phyloP scores from a whole-genome alignment of 2,113 vertebrate genomes.

The Periophthalmodon schlosseri region DNA sequence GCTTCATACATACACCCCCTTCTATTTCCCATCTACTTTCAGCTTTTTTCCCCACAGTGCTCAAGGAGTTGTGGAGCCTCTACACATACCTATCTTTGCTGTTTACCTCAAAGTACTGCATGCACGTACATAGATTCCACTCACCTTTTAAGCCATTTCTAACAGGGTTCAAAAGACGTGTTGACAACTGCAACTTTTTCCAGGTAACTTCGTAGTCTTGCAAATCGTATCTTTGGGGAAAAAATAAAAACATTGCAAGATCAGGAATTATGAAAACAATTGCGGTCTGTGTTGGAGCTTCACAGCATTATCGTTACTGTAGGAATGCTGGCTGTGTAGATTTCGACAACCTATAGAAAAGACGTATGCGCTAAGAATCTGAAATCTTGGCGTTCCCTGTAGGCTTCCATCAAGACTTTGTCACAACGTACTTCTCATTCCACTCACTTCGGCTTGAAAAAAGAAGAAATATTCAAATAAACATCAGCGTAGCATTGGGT shows the following conservation, averaged over 20 bases:
- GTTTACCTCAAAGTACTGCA: no score
- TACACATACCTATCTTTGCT: no score
- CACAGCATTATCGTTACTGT: neutral
- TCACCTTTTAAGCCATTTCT: conserved; percentile 7
- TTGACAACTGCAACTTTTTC: conserved; percentile 10
- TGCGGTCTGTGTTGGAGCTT: conserved; percentile 15
- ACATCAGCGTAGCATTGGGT: neutral
- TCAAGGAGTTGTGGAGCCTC: no score
- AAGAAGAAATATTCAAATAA: neutral
- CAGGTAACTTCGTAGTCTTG: conserved; percentile 1
- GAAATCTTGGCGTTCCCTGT: conserved; percentile 30
- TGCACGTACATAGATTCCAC: no score
- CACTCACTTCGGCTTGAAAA: conserved; percentile 24
- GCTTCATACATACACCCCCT: neutral
- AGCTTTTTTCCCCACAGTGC: no score
- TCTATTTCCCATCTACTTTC: neutral
- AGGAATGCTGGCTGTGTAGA: conserved; percentile 11
- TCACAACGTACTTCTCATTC: conserved; percentile 30
- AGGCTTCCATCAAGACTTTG: conserved; percentile 30
- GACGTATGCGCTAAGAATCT: conserved; percentile 38
- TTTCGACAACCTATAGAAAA: conserved; percentile 12
- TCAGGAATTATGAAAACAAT: conserved; percentile 32
- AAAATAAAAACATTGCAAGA: neutral
- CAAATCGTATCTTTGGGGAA: conserved; percentile 21
- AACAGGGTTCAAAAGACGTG: conserved; percentile 11